Base-by-base conservation (phyloP, 2,888 invertebrate genomes). In the Petrophora chlorosata region DNA sequence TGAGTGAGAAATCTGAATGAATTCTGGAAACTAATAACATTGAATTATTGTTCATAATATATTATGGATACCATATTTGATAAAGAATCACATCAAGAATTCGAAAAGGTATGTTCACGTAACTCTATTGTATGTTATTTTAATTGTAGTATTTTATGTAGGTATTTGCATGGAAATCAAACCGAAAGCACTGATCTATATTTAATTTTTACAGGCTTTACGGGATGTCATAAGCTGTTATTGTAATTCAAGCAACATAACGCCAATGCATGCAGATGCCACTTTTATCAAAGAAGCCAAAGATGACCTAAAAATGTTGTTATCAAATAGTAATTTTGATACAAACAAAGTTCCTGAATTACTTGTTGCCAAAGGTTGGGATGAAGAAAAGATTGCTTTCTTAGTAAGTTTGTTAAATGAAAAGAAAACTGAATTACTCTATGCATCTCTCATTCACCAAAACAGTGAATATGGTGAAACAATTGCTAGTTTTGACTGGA, bases 401-500 rank as follows among this genome's bases (percentile, higher is more conserved):
- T 71, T 82, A 25, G 5, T 46, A 5, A 54, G 52, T 9, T 41
- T 67, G 17, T 29, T 84, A 16, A 64, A 71, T 46, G 67, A 61
- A 7, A 68, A 61, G 32, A 75, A 71, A 55, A 59, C 56, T 1
- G 64, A 73, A 52, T 39, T 84, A 15, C 46, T 82, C 5, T 69
- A 69, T 53, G 59, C 67, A 29, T 65, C 67, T 34, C 54, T 85
- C 1, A 59, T 73, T 48, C 51, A 71, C 26, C 63, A 73, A 23
- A 81, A 75, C 35, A 77, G 79, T 64, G 50, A 9, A 12, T 65
- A 66, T 56, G 79, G 82, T 43, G 76, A 83, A 56, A 70, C 66
- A 30, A 26, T 82, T 8, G 56, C 53, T 10, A 62, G 71, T 42
- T 79, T 79, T 66, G 73, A 83, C 58, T 87, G 86, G 85, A 30